A percentile compares a stretch with the other conserved stretches of the same genome.
Conservation (phyloP, 2,888 invertebrate species). For the Cantharis nigra region DNA sequence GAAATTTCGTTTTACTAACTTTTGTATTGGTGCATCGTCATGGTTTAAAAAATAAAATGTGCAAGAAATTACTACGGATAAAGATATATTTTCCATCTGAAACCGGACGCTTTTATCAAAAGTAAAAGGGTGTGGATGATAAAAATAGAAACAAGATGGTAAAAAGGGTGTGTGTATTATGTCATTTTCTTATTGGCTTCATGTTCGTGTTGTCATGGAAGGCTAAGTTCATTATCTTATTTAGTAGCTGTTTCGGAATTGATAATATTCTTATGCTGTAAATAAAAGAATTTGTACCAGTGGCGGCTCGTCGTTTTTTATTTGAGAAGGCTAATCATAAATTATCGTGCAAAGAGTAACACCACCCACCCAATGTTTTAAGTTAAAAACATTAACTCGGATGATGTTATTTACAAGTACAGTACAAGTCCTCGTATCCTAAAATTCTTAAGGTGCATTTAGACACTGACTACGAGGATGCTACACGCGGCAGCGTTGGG, state of each 20-base stretch:
- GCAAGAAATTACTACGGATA: neutral
- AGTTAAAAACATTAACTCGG: no score
- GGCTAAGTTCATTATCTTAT: neutral
- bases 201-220: neutral
- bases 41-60: neutral
- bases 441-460: no score
- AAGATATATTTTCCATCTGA: neutral
- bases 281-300: no score
- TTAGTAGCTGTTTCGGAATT: neutral
- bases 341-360: no score
- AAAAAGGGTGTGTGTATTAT: conserved; percentile 5
- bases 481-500: no score
- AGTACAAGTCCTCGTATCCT: no score
- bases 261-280: neutral
- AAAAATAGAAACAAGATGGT: conserved; percentile 9
- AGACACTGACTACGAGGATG: no score
- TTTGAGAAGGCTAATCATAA: no score
- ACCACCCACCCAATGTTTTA: no score
- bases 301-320: no score
- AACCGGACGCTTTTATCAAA: conserved; percentile 30
- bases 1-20: no score
- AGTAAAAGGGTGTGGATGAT: conserved; percentile 15
- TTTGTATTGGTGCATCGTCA: neutral
- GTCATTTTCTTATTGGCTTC: conserved; percentile 1
- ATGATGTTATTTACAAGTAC: no score